These are phyloP conservation scores for Ctenopoma multispine DNA, from an alignment of 2,797 vertebrate genomes.

Conservation along the genomic window DNA sequence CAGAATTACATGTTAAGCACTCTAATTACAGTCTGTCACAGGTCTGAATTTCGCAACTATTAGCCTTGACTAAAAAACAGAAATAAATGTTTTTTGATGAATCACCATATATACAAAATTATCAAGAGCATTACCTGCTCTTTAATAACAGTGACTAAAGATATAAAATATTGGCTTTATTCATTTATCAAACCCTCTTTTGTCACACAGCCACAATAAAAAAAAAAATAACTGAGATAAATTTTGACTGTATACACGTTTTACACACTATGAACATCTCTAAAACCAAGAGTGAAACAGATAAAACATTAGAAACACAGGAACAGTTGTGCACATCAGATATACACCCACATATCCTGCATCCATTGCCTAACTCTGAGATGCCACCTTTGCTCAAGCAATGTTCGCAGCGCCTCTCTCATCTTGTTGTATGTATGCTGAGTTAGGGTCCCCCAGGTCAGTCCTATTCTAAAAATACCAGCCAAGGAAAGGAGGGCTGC, in stretches of 20 bases:
- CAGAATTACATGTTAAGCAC: too few relatives aligned
- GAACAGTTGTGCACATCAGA: constrained; percentile 43
- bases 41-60: not conserved
- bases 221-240: not conserved
- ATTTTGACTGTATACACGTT: not conserved
- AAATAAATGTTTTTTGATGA: not conserved
- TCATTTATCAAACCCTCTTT: not conserved
- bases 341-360: constrained; percentile 61
- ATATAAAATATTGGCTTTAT: not conserved
- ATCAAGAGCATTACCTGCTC: not conserved
- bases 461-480: constrained; percentile 75
- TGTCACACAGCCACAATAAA: constrained; percentile 11
- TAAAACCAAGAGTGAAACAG: constrained; percentile 24
- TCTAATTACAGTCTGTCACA: not conserved
- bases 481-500: constrained; percentile 75
- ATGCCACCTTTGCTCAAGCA: constrained; percentile 64
- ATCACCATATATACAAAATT: not conserved
- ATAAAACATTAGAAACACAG: constrained; percentile 14
- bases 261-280: constrained; percentile 6
- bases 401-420: constrained; percentile 46
- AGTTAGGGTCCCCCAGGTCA: constrained; percentile 76
- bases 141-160: not conserved
- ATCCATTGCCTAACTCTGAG: constrained; percentile 49
- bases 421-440: constrained; percentile 65
- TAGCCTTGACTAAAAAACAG: not conserved